phyloP scores from a whole-genome alignment of 2,888 invertebrate genomes.

The Drosophila algonquin region DNA sequence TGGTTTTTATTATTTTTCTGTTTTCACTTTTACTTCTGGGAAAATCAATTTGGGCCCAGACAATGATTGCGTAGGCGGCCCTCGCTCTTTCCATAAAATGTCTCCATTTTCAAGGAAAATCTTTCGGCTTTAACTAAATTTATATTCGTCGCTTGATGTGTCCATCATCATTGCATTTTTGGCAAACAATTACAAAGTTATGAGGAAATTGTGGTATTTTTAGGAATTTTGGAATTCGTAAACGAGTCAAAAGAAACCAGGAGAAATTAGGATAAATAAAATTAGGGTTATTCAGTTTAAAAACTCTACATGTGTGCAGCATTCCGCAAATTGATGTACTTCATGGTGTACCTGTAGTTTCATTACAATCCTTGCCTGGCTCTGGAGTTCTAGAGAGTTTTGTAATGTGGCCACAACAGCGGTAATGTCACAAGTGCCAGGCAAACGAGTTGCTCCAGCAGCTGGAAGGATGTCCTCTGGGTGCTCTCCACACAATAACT shows the following conservation, averaged over 20 bases:
- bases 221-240: too few relatives aligned
- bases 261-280: too few relatives aligned
- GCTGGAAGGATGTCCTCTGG: constrained; percentile 25
- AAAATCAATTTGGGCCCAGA: constrained; percentile 31
- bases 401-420: constrained; percentile 61
- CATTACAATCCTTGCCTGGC: not conserved
- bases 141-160: not conserved
- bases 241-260: too few relatives aligned
- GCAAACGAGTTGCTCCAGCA: constrained; percentile 47
- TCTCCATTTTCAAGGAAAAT: not conserved
- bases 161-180: not conserved
- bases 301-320: too few relatives aligned
- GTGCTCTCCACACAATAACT: constrained; percentile 14
- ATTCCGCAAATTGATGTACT: not conserved
- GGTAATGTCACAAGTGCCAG: constrained; percentile 73
- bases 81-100: constrained; percentile 3
- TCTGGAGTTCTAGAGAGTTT: constrained; percentile 64
- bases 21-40: constrained; percentile 21
- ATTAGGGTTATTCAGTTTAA: too few relatives aligned
- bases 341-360: not conserved
- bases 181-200: not conserved
- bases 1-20: constrained; percentile 29
- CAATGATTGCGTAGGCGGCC: constrained; percentile 31
- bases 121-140: constrained; percentile 5
- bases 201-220: too few relatives aligned